Conservation (phyloP, 2,888 invertebrate species). For the Sphecodes monilicornis region DNA sequence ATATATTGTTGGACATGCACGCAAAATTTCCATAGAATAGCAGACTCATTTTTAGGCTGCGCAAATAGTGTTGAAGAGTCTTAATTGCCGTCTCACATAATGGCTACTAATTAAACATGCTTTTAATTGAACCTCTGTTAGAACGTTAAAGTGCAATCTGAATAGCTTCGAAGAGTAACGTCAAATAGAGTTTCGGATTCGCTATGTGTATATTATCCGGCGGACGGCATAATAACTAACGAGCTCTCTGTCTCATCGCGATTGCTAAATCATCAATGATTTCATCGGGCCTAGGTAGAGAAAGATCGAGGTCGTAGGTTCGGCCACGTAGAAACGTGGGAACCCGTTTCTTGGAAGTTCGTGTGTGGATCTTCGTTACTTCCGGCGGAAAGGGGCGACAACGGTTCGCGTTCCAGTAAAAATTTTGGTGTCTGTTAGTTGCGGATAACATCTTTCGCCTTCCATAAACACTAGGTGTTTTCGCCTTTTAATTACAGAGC, state of each 20-base stretch:
- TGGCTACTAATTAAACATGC: neutral
- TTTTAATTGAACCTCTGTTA: neutral
- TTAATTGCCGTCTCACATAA: neutral
- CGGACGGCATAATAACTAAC: conserved; percentile 8
- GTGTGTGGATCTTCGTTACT: conserved; percentile 39
- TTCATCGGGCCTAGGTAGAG: conserved; percentile 46
- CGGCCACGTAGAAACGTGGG: conserved; percentile 69
- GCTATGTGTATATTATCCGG: conserved; percentile 23
- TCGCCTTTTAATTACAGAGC: neutral
- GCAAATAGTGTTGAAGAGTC: neutral
- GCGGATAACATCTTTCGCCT: neutral
- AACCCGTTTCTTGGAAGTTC: conserved; percentile 52
- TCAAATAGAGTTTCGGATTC: conserved; percentile 1
- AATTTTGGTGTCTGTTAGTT: conserved; percentile 8
- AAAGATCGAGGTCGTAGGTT: conserved; percentile 65
- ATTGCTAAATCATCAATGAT: conserved; percentile 65
- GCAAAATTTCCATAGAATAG: neutral
- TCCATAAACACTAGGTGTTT: neutral
- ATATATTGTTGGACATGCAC: neutral
- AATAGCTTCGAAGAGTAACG: neutral
- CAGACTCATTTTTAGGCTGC: neutral
- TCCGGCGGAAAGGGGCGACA: conserved; percentile 46
- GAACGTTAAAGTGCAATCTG: neutral
- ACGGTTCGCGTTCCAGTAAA: conserved; percentile 5
- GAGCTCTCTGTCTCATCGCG: conserved; percentile 34